Evolutionary conservation across 2,888 invertebrate genomes (phyloP), one percentile per base, ranked within the genome.

Genomic region (Protonemura montana): DNA sequence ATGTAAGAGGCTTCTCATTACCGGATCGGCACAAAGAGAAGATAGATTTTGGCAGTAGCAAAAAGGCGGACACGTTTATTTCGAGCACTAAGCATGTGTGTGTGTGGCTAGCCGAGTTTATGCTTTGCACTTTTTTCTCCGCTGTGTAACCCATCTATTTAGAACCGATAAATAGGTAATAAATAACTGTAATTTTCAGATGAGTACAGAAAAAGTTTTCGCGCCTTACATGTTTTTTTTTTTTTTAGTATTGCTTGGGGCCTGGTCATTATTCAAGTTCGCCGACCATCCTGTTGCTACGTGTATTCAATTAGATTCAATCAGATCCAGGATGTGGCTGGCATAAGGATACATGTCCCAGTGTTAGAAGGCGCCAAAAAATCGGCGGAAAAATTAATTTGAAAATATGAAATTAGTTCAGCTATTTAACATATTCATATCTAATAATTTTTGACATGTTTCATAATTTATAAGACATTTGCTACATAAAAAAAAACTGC

Each of bases 61-160:
- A 76, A 84, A 59, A 84, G 84, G 84, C 84, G 84, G 84, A 76
- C 84, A 76, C 59, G 28, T 84, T 84, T 84, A 84, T 84, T 84
- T 84, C 84, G 21, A 59, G 84, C 76, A 10, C 29, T 7, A 81
- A 26, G 27, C 81, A 81, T 81, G 81, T 81, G 81, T 81, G 81
- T 81, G 81, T 30, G 28, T 25, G 28, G 7, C 26, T 26, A 59
- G 59, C 1, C 59, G 59, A 10, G 59, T 59, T 59, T 3, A 21
- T 3, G 59, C 21, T 59, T 21, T 10, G 59, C 59, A 59, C 59
- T 59, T 59, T 59, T 59, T 59, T 10, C 13, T 78, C 26, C n/a
- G 42, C 16, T 41, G n/a, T 25, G 42, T 83, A 35, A 13, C 26
- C n/a, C 42, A 41, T 83, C 82, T 83, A 41, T 83, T 83, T 83